phyloP scores from a whole-genome alignment of 2,888 invertebrate species.

The Lottia scabra region DNA sequence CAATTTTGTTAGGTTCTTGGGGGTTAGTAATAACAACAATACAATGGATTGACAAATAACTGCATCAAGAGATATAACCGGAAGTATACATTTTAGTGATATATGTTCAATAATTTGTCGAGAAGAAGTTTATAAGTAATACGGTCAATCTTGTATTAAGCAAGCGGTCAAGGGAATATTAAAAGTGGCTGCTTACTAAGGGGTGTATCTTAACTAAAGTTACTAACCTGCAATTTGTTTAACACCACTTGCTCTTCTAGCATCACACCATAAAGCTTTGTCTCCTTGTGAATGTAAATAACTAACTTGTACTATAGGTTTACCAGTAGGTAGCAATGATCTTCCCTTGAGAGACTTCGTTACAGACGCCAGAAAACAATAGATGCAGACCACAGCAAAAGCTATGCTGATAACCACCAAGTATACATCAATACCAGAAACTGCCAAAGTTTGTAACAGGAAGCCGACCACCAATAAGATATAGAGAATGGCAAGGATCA shows the following conservation, averaged over 20 bases:
- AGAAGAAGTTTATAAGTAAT: no score
- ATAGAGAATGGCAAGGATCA: slow-evolving; percentile 33
- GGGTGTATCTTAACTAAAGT: no score
- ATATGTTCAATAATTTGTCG: no score
- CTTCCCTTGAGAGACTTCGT: slow-evolving; percentile 35
- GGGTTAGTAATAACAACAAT: no score
- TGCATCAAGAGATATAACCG: neutral
- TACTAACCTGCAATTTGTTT: slow-evolving; percentile 45
- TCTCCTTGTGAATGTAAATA: slow-evolving; percentile 40
- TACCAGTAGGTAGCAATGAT: slow-evolving; percentile 41
- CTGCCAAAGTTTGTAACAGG: slow-evolving; percentile 30
- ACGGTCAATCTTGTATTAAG: no score
- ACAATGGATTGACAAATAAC: no score
- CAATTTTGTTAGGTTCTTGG: no score
- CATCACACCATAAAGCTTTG: slow-evolving; percentile 42
- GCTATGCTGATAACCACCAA: slow-evolving; percentile 39
- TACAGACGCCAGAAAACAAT: slow-evolving; percentile 39
- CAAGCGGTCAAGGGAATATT: no score
- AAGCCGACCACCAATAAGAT: slow-evolving; percentile 39
- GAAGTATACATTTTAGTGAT: neutral
- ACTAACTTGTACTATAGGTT: slow-evolving; percentile 45
- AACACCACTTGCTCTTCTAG: slow-evolving; percentile 42
- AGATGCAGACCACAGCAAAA: slow-evolving; percentile 42
- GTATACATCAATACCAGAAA: slow-evolving; percentile 33
- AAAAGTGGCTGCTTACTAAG: no score